Evolutionary conservation across 2,113 vertebrate genomes (phyloP), one percentile per base, ranked within the genome.

Genomic region (Uropsilus gracilis): DNA sequence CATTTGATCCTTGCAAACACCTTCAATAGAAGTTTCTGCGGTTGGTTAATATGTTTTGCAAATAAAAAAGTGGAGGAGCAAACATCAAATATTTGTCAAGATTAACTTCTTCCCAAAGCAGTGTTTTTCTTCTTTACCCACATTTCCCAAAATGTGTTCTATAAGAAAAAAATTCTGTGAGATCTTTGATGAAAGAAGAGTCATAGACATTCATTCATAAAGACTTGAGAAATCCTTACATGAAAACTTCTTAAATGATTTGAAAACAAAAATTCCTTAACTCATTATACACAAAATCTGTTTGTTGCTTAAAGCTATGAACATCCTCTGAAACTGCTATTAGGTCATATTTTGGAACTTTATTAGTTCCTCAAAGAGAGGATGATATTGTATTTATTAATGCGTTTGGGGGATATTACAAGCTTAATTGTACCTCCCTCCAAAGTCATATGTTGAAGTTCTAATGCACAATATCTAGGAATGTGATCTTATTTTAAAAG

Each of bases 51-150:
- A 6, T 17, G 26, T 17, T 87, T 72, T 66, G 63, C 39, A 85
- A 90, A 59, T 75, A 76, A 42, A 76, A n/a, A 85, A 91, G 8
- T 30, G 73, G 26, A 89, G 28, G 28, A 6, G 14, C 1, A 53
- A 89, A 69, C 42, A 39, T 59, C 28, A 86, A 95, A 53, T 82
- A 78, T 55, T 91, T 71, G 86, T 68, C 20, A 84, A 91, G 14
- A 76, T 44, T 20, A 73, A 44, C 68, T 82, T 44, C 12, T 71
- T 66, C 34, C 75, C 89, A 68, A 85, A 83, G 20, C 2, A 42
- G 32, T 53, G 18, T 22, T 80, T 82, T 85, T 76, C 75, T 90
- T 57, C 63, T 30, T 30, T 66, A 8, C 22, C 93, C 89, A 5
- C 26, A 68, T 78, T 77, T 90, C 50, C 46, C 53, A 77, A 18